A percentile compares a stretch with the other conserved stretches of the same genome.
Evolutionary conservation across 1,140 invertebrate species (phyloP).

Genomic region (Cylas formicarius): DNA sequence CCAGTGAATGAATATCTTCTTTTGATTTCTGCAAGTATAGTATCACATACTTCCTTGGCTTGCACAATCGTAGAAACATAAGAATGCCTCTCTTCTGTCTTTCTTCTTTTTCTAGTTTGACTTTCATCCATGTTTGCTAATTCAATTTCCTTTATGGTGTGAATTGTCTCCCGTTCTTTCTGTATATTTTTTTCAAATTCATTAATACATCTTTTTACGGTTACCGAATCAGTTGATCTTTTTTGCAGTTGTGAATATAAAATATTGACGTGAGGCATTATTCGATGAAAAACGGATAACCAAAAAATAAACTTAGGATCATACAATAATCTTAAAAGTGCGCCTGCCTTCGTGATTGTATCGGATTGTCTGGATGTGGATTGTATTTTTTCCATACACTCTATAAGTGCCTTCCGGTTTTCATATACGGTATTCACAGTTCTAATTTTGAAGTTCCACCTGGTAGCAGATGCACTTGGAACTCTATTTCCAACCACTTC

Average conservation of each 20-base stretch:
- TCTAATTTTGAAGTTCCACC: conserved; percentile 21
- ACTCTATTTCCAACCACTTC: conserved; percentile 15
- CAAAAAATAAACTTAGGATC: conserved; percentile 17
- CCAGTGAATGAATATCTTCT: conserved; percentile 14
- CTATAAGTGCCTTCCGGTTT: conserved; percentile 12
- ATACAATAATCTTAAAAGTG: conserved; percentile 12
- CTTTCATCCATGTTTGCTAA: conserved; percentile 1
- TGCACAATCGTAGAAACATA: conserved; percentile 8
- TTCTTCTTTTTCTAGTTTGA: not conserved
- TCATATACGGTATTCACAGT: conserved; percentile 16
- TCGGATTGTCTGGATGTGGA: conserved; percentile 12
- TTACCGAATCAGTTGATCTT: conserved; percentile 12
- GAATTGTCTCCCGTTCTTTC: conserved; percentile 11
- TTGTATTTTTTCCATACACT: conserved; percentile 17
- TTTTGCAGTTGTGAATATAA: conserved; percentile 20
- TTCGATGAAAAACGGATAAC: conserved; percentile 14
- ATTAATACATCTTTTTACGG: conserved; percentile 6
- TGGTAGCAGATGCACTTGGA: conserved; percentile 13
- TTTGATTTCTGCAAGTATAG: conserved; percentile 14
- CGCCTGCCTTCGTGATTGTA: conserved; percentile 9
- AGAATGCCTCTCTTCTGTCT: conserved; percentile 1
- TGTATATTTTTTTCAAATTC: conserved; percentile 16
- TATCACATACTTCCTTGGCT: conserved; percentile 21
- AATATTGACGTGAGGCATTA: conserved; percentile 19
- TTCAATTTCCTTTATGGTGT: conserved; percentile 10